Conservation (phyloP, 2,888 invertebrate species). For the Harpagoxenus sublaevis region DNA sequence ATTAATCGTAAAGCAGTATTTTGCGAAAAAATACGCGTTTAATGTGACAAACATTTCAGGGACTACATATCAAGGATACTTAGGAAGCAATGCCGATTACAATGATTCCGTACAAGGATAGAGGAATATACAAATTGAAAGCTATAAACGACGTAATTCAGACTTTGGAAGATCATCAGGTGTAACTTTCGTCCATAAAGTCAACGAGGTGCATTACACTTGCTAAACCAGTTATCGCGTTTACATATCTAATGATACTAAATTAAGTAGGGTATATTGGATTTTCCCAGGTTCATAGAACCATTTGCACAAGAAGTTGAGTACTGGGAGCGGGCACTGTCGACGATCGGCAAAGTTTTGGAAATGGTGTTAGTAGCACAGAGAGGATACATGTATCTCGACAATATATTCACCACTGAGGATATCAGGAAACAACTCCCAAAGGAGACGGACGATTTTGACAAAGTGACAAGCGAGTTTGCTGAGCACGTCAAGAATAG, state of each 20-base stretch:
- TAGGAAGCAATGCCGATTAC: slow-evolving; percentile 92
- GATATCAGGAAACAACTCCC: slow-evolving; percentile 95
- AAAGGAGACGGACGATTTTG: slow-evolving; percentile 91
- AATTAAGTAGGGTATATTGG: slow-evolving; percentile 7
- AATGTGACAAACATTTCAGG: slow-evolving; percentile 35
- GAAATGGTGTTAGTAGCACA: slow-evolving; percentile 94
- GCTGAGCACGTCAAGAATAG: slow-evolving; percentile 78
- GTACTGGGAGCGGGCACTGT: slow-evolving; percentile 94
- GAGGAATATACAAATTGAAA: slow-evolving; percentile 90
- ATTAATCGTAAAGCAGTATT: background rate
- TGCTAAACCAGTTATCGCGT: background rate
- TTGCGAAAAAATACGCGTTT: background rate
- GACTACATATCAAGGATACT: slow-evolving; percentile 89
- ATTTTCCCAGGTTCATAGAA: slow-evolving; percentile 90
- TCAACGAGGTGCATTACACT: slow-evolving; percentile 87
- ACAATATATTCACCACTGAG: slow-evolving; percentile 95
- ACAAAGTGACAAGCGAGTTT: slow-evolving; percentile 88
- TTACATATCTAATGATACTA: background rate
- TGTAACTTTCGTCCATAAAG: slow-evolving; percentile 95
- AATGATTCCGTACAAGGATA: slow-evolving; percentile 91
- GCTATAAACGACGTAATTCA: slow-evolving; percentile 93
- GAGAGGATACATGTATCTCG: slow-evolving; percentile 94
- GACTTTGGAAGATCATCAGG: slow-evolving; percentile 94
- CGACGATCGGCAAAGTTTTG: slow-evolving; percentile 93
- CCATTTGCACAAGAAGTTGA: slow-evolving; percentile 95